phyloP scores from a whole-genome alignment of 1,140 invertebrate genomes.

The Paraescarpia echinospica region DNA sequence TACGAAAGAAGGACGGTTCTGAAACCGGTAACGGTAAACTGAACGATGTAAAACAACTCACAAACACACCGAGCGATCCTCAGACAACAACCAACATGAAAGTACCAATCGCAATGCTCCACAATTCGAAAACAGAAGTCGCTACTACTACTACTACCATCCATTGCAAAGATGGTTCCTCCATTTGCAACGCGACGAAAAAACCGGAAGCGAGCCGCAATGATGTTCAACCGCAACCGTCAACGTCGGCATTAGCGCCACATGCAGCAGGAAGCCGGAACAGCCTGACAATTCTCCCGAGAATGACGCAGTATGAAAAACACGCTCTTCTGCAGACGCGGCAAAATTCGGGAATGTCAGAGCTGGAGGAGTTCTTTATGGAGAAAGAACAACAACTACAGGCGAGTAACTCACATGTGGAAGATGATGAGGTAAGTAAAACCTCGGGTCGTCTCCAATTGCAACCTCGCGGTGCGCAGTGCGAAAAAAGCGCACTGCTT shows the following conservation, averaged over 20 bases:
- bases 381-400: not conserved
- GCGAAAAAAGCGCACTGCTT: not conserved
- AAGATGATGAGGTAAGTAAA: not conserved
- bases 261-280: not conserved
- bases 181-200: not conserved
- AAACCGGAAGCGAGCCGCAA: not conserved
- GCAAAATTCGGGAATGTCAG: constrained; percentile 1
- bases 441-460: not conserved
- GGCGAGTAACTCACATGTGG: not conserved
- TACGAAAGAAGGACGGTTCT: not conserved
- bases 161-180: not conserved
- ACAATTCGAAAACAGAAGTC: not conserved
- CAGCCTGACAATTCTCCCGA: not conserved
- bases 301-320: constrained; percentile 19
- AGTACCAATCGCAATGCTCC: not conserved
- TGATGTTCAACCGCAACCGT: not conserved
- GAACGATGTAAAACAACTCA: not conserved
- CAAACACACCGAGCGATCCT: not conserved
- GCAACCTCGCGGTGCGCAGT: constrained; percentile 13
- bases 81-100: not conserved
- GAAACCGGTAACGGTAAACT: not conserved
- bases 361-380: constrained; percentile 1
- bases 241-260: not conserved
- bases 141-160: not conserved
- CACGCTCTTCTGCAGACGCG: constrained; percentile 16